A percentile compares a stretch with the other conserved stretches of the same genome.
Evolutionary conservation across 2,888 invertebrate species (phyloP).

Genomic region (Coleophora deauratella): DNA sequence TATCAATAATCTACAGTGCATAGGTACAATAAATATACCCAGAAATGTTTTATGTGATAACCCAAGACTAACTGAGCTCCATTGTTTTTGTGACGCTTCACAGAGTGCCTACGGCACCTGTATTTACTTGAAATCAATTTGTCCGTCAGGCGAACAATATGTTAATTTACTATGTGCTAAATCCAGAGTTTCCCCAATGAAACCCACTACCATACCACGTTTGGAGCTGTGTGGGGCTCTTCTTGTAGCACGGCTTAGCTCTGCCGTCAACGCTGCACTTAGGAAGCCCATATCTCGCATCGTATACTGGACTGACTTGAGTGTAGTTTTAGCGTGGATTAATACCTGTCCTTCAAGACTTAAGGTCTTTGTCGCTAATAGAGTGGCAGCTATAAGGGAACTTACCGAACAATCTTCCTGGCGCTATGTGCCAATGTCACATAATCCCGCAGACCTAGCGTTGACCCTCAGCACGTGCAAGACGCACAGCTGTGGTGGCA

Average conservation of each 20-base stretch:
- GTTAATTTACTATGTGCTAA: conserved; percentile 5
- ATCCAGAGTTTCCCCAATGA: conserved; percentile 4
- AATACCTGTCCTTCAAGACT: background rate
- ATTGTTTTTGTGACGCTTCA: conserved; percentile 5
- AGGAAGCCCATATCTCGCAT: conserved; percentile 1
- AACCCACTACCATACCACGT: conserved; percentile 7
- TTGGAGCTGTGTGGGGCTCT: conserved; percentile 9
- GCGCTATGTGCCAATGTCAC: conserved; percentile 1
- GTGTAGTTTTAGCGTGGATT: conserved; percentile 2
- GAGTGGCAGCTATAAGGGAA: background rate
- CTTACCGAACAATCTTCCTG: background rate
- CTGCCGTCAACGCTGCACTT: background rate
- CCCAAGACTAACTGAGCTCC: conserved; percentile 2
- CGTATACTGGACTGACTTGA: conserved; percentile 3
- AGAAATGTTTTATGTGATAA: conserved; percentile 4
- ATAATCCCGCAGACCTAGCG: conserved; percentile 2
- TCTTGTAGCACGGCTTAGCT: conserved; percentile 1
- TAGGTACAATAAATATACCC: conserved; percentile 4
- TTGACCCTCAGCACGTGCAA: background rate
- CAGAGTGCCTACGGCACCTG: conserved; percentile 3
- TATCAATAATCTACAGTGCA: background rate
- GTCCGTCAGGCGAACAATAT: background rate
- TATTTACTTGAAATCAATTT: conserved; percentile 4
- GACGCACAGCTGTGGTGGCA: conserved; percentile 2
- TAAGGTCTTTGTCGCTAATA: conserved; percentile 6